A percentile compares a stretch with the other conserved stretches of the same genome.
Evolutionary conservation across 2,797 vertebrate genomes (phyloP).

Genomic region (Myiothlypis chrysogaster): DNA sequence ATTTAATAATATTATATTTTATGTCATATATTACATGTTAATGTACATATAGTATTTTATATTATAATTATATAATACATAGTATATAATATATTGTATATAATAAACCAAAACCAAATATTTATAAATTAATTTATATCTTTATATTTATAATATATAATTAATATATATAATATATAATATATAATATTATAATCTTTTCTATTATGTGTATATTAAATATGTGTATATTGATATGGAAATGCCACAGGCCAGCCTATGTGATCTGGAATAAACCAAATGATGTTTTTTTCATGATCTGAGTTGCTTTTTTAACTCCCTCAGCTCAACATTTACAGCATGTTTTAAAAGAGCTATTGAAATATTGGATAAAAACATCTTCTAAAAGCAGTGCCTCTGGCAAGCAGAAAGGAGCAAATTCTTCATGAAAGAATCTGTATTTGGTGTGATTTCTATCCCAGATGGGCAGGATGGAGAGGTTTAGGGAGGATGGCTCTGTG

Average conservation of each 20-base stretch:
- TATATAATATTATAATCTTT: no score
- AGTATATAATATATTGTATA: no score
- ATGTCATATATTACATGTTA: no score
- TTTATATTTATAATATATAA: no score
- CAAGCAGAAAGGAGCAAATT: not conserved
- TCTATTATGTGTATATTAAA: not conserved
- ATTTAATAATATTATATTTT: no score
- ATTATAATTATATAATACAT: no score
- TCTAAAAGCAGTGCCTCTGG: not conserved
- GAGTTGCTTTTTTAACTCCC: not conserved
- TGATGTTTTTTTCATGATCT: not conserved
- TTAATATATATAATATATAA: no score
- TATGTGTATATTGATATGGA: fast-evolving
- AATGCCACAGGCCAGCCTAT: not conserved
- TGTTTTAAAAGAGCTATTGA: not conserved
- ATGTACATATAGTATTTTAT: no score
- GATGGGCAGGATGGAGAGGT: not conserved
- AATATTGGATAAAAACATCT: not conserved
- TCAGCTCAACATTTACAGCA: not conserved
- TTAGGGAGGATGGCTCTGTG: not conserved
- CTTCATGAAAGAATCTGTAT: not conserved
- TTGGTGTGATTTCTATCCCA: not conserved
- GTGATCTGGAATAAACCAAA: not conserved
- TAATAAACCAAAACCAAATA: no score
- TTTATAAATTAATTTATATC: no score